Evolutionary conservation across 2,888 invertebrate species (phyloP), one percentile per base, ranked within the genome.

Genomic region (Nymphalis urticae): DNA sequence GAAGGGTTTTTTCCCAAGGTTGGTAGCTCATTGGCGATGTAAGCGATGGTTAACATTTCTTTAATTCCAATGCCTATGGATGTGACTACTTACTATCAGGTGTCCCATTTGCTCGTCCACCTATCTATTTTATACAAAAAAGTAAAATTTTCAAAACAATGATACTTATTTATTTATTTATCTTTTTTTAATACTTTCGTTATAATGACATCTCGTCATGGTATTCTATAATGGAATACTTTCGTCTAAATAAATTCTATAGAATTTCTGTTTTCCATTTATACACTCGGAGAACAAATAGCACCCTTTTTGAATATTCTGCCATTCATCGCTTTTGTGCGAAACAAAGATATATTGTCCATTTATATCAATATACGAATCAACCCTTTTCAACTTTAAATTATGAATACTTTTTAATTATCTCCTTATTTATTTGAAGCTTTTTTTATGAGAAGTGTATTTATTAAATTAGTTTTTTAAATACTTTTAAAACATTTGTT

Each of bases 261-360:
- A 59, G 54, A 56, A 69, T 63, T 54, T 72, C 32, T 54, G 54
- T 60, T 71, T 50, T 61, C 50, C 58, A 70, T 70, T 66, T 61
- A 61, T 66, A 51, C 60, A 53, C 56, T 51, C 61, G 64, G 68
- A 64, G 66, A 70, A 72, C 68, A 72, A 72, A 72, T 68, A 62
- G 56, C 61, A 68, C 56, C 66, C 63, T 68, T 72, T 72, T 72
- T 72, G 70, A 72, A 72, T 72, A 62, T 66, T 56, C 65, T 50
- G 48, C 61, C 61, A 70, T 70, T 54, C 72, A 70, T 68, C 70
- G 70, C 64, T 64, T 68, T 68, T 68, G 48, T 64, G 64, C 54
- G 70, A 68, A 72, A 72, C 70, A 72, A 66, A 72, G 68, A 72
- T 72, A 70, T 72, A 72, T 68, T 70, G 72, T 72, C 68, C 66